Base-by-base conservation (phyloP, 1,140 invertebrate species). In the Drosophila eugracilis region DNA sequence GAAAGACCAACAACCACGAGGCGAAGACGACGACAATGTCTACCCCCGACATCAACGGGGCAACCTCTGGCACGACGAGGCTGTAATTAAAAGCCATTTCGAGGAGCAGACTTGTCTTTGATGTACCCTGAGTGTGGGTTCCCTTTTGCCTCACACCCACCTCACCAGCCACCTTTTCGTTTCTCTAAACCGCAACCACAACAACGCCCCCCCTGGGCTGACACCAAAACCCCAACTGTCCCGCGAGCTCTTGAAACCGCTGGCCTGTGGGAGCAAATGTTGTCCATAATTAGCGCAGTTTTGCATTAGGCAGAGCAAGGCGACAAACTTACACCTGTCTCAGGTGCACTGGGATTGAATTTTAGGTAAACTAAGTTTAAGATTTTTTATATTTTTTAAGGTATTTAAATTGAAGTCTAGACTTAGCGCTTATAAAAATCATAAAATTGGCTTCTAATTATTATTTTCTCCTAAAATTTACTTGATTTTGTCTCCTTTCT, bases 21-120 rank as follows among this genome's bases (percentile, higher is more conserved):
- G 44, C 44, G 54, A 63, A 57, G 60, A 63, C 60, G 55, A 62
- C 69, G 45, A 73, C 57, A 71, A 58, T 45, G 48, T 49, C 57
- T 39, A 36, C 69, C 67, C 45, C 37, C 54, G 54, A 69, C 65
- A 69, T 50, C n/a, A n/a, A n/a, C n/a, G n/a, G 19, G 63, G 36
- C 65, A 62, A 67, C 65, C 62, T 69, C 65, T 57, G 55, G 50
- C 65, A 42, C 59, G 28, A 45, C 47, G 52, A 66, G 50, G 50
- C 55, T 72, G 75, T 85, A 85, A 85, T 86, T 86, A 85, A 85
- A 86, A 65, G 77, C 37, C 66, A 80, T 85, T 85, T 50, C 60
- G 58, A 73, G 67, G 41, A 67, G 65, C 47, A 65, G 60, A 72
- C 67, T 63, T 81, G 60, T 54, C 78, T 81, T 86, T 86, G 77